Base-by-base conservation (phyloP, 2,797 vertebrate species). In the Xiphorhynchus erythropygius region DNA sequence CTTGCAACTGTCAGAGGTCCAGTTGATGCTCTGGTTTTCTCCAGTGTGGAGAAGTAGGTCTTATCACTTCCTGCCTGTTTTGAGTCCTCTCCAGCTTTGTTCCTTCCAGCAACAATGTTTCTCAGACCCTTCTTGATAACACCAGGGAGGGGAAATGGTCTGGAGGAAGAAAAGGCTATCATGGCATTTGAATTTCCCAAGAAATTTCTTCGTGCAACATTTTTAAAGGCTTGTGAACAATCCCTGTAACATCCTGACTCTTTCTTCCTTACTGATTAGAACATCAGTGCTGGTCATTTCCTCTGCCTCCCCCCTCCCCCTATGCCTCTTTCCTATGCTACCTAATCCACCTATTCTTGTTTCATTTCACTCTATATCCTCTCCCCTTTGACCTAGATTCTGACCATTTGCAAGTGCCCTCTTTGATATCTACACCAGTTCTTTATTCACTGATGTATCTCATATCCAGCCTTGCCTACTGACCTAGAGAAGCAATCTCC, bases 191-290 rank as follows among this genome's bases (percentile, higher is more conserved):
- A 95, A 96, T 96, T 94, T 90, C 85, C 77, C 90, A 88, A 94
- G 91, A 83, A 82, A 90, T 87, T 94, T 89, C 82, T 92, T 62
- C 62, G 18, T 53, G 73, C 28, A 75, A 90, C 60, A 16, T 80
- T 95, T 94, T 87, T 52, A 81, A 91, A 96, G 47, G 39, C 84
- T 91, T 87, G 62, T 70, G 80, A 94, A 85, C 59, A 92, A 82
- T 17, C 77, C 39, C 56, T 62, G 52, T 87, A 83, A 85, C 68
- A 94, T 92, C 89, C 92, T 92, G 82, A 63, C 85, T 90, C 77
- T 91, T 90, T 96, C 70, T 91, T 91, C 83, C 71, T 93, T 87
- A 71, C 87, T 82, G 93, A 93, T 90, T 95, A 95, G 65, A 63
- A 79, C 69, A 60, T 59, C 4, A 1, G 4, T 65, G 62, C 42